Base-by-base conservation (phyloP, 2,113 vertebrate species). In the Corythornis cristatus region DNA sequence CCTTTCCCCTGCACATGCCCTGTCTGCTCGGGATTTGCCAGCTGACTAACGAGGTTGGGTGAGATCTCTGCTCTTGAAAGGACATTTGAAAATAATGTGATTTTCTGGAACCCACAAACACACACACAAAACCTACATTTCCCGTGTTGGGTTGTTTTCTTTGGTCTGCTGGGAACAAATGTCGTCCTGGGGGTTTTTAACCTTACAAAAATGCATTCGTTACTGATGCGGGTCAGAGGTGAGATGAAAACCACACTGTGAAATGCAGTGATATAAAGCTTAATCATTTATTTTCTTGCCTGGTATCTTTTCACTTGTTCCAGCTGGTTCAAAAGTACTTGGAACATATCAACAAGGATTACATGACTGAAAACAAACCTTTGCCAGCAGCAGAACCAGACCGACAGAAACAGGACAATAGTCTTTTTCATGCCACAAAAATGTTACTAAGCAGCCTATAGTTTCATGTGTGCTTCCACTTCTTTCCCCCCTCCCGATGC, bases 351-450 rank as follows among this genome's bases (percentile, higher is more conserved):
- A 81, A 57, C 80, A 64, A 82, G 87, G 73, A 66, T 80, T 94
- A 86, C 61, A 92, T 4, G 72, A 81, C 68, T 64, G 67, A 73
- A 86, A 95, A 89, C 48, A 94, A 88, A 85, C 14, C 40, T 90
- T 62, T 31, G 23, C 83, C 92, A 95, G 46, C 62, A 84, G 62
- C 50, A 89, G 88, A 94, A 83, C 23, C 7, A 75, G 72, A 71
- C 64, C 12, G 5, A 83, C 81, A 83, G 45, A 23, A 91, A 66
- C 11, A 58, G 92, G 94, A 97, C 96, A 97, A 96, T 70, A 76
- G 93, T 1, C 86, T 93, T 97, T 73, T 96, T 95, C 84, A 86
- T 57, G 83, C 83, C 75, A 57, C 61, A 90, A 83, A 93, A 93
- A 89, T 76, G 80, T 67, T 50, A 61, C 83, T 90, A 89, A 81